These are phyloP conservation scores for Lithosia quadra DNA, from an alignment of 2,888 invertebrate species.

Conservation along the genomic window DNA sequence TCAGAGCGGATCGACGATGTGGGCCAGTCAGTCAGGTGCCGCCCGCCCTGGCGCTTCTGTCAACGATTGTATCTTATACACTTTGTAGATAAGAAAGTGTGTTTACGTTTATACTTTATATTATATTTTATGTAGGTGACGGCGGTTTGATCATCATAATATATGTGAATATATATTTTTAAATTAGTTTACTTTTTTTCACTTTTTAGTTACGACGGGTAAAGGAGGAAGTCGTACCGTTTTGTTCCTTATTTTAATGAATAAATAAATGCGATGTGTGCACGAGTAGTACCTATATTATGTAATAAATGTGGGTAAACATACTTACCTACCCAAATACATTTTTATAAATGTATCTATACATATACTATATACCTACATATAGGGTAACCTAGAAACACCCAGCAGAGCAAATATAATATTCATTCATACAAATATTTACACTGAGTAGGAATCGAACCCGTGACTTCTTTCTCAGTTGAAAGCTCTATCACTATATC, in stretches of 20 bases:
- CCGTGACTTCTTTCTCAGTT: background rate
- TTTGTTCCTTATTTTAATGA: background rate
- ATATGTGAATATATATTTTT: background rate
- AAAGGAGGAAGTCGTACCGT: background rate
- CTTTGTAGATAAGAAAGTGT: conserved; percentile 20
- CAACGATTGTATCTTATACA: conserved; percentile 20
- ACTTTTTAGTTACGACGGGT: background rate
- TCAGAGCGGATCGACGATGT: conserved; percentile 64
- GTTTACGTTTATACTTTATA: conserved; percentile 6
- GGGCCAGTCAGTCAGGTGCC: conserved; percentile 47
- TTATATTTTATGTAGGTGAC: conserved; percentile 1
- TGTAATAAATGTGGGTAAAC: background rate
- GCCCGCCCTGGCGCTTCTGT: conserved; percentile 34
- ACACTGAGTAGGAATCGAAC: background rate
- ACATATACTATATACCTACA: too few relatives aligned
- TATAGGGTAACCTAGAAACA: background rate
- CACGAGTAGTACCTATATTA: background rate
- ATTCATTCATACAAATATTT: background rate
- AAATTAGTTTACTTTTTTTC: background rate
- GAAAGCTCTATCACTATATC: background rate
- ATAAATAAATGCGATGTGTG: too few relatives aligned
- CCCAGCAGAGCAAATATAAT: background rate
- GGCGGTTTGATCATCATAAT: background rate
- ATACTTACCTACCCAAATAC: too few relatives aligned
- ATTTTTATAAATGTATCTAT: too few relatives aligned